phyloP scores from a whole-genome alignment of 2,888 invertebrate genomes.

The Dusona sp. region DNA sequence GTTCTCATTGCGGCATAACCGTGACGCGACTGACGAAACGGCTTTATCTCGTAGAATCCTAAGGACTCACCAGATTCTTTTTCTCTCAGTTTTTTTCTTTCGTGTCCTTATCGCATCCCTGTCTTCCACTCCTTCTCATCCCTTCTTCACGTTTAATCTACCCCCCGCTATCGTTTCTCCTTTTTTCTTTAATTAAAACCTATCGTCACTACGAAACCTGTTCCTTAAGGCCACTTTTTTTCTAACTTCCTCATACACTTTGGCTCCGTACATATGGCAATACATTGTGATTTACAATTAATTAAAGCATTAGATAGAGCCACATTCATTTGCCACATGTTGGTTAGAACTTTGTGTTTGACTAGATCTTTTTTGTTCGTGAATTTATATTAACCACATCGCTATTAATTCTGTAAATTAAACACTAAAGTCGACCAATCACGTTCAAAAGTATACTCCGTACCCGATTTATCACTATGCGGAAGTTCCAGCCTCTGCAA shows the following conservation, averaged over 20 bases:
- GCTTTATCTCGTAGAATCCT: slow-evolving; percentile 77
- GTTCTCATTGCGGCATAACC: slow-evolving; percentile 83
- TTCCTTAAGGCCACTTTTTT: background rate
- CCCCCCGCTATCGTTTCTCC: slow-evolving; percentile 63
- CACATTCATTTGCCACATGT: slow-evolving; percentile 21
- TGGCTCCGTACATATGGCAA: background rate
- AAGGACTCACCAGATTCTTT: slow-evolving; percentile 66
- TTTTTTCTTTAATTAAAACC: slow-evolving; percentile 68
- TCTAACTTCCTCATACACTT: background rate
- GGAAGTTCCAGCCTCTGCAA: no score
- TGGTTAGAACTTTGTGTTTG: background rate
- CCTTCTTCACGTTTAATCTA: slow-evolving; percentile 60
- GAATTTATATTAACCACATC: background rate
- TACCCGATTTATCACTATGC: no score
- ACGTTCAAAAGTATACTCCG: no score
- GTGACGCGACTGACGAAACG: slow-evolving; percentile 84
- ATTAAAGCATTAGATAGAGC: slow-evolving; percentile 17
- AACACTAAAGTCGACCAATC: background rate
- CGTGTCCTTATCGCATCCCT: slow-evolving; percentile 56
- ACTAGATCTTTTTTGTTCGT: slow-evolving; percentile 5
- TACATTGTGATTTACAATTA: slow-evolving; percentile 52
- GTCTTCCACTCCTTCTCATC: slow-evolving; percentile 45
- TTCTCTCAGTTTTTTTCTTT: slow-evolving; percentile 49
- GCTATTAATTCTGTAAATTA: background rate
- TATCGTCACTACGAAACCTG: slow-evolving; percentile 56